Percentiles rank a stretch among this genome's conserved stretches.
phyloP scores from a whole-genome alignment of 2,797 vertebrate genomes.

The Rhinichthys osculus region DNA sequence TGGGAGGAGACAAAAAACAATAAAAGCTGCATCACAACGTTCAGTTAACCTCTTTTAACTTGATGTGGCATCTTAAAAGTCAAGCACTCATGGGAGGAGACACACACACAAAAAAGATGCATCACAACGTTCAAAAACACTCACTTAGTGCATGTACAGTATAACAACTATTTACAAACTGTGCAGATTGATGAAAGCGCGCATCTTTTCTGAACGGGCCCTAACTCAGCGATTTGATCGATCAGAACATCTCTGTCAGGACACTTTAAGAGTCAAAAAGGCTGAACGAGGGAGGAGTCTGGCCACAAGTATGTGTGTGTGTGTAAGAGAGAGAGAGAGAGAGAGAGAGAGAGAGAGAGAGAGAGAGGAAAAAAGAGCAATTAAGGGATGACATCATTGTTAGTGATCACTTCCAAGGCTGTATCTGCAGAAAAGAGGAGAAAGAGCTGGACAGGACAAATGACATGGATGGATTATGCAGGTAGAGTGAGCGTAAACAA shows the following conservation, averaged over 20 bases:
- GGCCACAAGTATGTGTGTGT: slow-evolving; percentile 17
- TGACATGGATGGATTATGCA: slow-evolving; percentile 17
- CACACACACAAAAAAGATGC: neutral
- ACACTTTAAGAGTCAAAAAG: slow-evolving; percentile 22
- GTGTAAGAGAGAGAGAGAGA: neutral
- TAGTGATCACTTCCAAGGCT: slow-evolving; percentile 33
- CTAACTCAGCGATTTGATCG: neutral
- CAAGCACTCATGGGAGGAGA: neutral
- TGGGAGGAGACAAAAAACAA: neutral
- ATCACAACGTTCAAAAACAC: neutral
- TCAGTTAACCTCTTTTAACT: neutral
- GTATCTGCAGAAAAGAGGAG: slow-evolving; percentile 41
- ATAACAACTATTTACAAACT: neutral
- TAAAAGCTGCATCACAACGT: neutral
- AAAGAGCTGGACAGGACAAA: slow-evolving; percentile 20
- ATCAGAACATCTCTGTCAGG: slow-evolving; percentile 44
- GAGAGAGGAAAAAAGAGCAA: neutral
- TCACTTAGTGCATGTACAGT: neutral
- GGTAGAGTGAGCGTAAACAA: slow-evolving; percentile 32
- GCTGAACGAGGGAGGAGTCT: slow-evolving; percentile 21
- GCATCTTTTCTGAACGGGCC: neutral
- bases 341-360: neutral
- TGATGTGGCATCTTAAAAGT: neutral
- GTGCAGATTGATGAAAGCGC: neutral
- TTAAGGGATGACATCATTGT: slow-evolving; percentile 54